A percentile compares a stretch with the other conserved stretches of the same genome.
Conservation (phyloP, 2,113 vertebrate species). For the Antechinus flavipes region DNA sequence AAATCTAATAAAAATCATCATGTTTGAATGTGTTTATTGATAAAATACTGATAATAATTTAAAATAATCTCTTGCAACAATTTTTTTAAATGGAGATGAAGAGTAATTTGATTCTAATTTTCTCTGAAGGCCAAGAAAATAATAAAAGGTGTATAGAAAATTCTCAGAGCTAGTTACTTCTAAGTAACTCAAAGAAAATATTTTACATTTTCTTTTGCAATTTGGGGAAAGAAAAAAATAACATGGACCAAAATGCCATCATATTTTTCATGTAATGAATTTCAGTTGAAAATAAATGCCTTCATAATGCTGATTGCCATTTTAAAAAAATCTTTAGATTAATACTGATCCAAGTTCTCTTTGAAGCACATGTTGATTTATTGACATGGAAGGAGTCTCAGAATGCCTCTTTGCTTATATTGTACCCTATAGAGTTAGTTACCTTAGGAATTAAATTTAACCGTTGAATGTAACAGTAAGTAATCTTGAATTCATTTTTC, state of each 20-base stretch:
- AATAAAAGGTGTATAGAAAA: constrained; percentile 39
- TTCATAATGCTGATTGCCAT: background rate
- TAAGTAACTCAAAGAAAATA: background rate
- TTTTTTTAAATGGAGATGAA: background rate
- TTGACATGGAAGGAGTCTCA: background rate
- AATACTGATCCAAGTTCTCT: background rate
- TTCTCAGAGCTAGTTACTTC: background rate
- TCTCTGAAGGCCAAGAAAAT: background rate
- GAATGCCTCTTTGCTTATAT: background rate
- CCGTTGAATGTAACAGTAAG: background rate
- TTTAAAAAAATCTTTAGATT: background rate
- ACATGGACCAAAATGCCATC: background rate
- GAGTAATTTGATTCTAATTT: background rate
- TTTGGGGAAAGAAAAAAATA: background rate
- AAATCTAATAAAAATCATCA: background rate
- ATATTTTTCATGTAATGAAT: background rate
- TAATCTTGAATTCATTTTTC: background rate
- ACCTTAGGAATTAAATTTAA: background rate
- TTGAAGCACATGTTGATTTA: background rate
- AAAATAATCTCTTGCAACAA: background rate
- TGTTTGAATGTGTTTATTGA: background rate
- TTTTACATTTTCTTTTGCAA: background rate
- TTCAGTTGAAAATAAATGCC: background rate
- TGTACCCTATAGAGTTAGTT: background rate
- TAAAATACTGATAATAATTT: background rate